These are phyloP conservation scores for Cyclopterus lumpus DNA, from an alignment of 2,797 vertebrate species.

Conservation along the genomic window DNA sequence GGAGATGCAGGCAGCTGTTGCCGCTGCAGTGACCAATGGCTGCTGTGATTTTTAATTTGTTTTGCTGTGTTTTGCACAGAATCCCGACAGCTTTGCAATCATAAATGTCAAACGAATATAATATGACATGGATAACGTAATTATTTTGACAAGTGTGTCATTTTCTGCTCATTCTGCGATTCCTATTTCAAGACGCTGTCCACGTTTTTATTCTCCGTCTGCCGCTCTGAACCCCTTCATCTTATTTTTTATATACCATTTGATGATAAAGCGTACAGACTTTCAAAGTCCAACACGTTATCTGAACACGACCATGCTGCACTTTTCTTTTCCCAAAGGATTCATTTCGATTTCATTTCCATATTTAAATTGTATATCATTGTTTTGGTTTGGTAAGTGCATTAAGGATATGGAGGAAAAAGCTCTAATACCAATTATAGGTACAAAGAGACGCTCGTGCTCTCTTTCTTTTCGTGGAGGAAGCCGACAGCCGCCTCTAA, in stretches of 20 bases:
- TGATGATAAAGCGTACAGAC: neutral
- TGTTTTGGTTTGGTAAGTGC: neutral
- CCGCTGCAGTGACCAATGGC: slow-evolving; percentile 2
- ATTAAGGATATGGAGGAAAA: neutral
- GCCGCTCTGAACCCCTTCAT: neutral
- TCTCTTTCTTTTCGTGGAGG: slow-evolving; percentile 53
- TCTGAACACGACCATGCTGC: neutral
- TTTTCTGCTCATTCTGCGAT: neutral
- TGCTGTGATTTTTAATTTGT: neutral
- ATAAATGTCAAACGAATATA: slow-evolving; percentile 11
- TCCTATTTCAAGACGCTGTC: neutral
- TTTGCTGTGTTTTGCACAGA: slow-evolving; percentile 4
- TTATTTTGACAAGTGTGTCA: neutral
- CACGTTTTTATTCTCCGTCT: neutral
- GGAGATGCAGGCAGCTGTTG: too few species aligned
- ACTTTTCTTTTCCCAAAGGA: neutral
- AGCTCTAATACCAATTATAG: neutral
- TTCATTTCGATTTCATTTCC: neutral
- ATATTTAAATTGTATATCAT: neutral
- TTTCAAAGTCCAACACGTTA: neutral
- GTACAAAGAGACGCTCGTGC: slow-evolving; percentile 16
- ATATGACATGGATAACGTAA: neutral
- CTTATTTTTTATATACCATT: neutral
- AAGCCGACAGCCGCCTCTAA: slow-evolving; percentile 42
- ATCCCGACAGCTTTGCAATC: neutral